Evolutionary conservation across 2,888 invertebrate genomes (phyloP), one percentile per base, ranked within the genome.

Genomic region (Frankliniella fusca): DNA sequence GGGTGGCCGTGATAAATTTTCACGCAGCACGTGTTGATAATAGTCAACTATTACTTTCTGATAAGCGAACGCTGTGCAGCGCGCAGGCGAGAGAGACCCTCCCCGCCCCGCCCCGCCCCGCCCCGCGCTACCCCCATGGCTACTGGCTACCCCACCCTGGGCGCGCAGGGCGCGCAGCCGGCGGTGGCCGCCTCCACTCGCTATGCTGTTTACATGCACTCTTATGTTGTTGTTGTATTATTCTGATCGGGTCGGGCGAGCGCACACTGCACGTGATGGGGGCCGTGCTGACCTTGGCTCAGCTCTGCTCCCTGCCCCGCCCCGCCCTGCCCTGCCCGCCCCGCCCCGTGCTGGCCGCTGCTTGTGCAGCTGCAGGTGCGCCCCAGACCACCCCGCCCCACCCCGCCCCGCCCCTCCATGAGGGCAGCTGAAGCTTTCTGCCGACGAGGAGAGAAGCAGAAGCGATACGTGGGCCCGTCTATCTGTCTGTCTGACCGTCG

Each of bases 31-130:
- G 70, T 76, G 70, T 76, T 76, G 70, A 76, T 76, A 76, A 76
- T 76, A 76, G 70, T 76, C 70, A 76, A 76, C 70, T 76, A 76
- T 76, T 76, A 76, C 70, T 76, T 76, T 76, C 70, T 76, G 70
- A 76, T 76, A 76, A 76, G 70, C 70, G 27, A 76, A 76, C 70
- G 27, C 15, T 5, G 54, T 20, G 54, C 54, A 15, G 54, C 54
- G 15, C 54, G 54, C 54, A 20, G 15, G 54, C 54, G 11, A 18
- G 11, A 11, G 18, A 5, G 54, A 11, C 18, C 54, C 15, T 11
- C 54, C 54, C 54, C 20, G 54, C 54, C 15, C 15, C 54, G 1
- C 54, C 54, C 54, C 54, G 54, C 54, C 20, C 15, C 54, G 8
- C 54, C 54, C 15, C 54, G 54, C 15, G 3, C 3, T 8, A 11